Evolutionary conservation across 2,113 vertebrate genomes (phyloP).

Genomic region (Dendropsophus ebraccatus): DNA sequence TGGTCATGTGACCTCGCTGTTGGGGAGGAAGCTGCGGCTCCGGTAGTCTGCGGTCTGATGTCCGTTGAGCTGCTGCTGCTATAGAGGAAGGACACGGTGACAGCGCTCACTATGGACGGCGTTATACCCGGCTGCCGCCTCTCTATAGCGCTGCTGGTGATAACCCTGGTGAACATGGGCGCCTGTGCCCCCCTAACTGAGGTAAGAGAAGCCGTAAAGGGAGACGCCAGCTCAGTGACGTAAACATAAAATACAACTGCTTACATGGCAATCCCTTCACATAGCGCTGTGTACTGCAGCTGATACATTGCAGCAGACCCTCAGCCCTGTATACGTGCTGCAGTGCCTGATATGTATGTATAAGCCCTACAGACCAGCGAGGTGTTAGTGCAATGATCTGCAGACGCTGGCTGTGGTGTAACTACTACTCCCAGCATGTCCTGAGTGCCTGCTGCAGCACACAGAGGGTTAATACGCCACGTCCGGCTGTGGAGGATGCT

Average conservation of each 20-base stretch:
- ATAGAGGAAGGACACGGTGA: background rate
- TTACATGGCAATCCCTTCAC: background rate
- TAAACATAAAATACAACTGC: background rate
- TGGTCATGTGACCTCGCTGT: slow-evolving; percentile 25
- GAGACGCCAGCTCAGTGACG: too few relatives aligned
- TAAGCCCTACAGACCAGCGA: too few relatives aligned
- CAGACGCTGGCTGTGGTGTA: background rate
- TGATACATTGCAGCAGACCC: too few relatives aligned
- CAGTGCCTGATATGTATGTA: too few relatives aligned
- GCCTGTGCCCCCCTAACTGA: background rate
- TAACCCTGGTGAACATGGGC: background rate
- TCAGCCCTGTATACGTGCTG: too few relatives aligned
- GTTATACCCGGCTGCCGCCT: background rate
- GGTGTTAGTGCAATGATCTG: background rate
- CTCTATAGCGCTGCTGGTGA: too few relatives aligned
- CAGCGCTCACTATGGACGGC: background rate
- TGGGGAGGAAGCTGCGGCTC: background rate
- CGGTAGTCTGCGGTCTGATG: too few relatives aligned
- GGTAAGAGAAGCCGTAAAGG: background rate
- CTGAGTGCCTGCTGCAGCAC: background rate
- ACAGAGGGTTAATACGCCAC: background rate
- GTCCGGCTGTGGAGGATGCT: background rate
- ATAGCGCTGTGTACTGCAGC: too few relatives aligned
- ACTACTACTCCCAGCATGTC: background rate
- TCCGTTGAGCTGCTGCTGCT: background rate